These are phyloP conservation scores for Euproctis similis DNA, from an alignment of 2,888 invertebrate species.

Conservation along the genomic window DNA sequence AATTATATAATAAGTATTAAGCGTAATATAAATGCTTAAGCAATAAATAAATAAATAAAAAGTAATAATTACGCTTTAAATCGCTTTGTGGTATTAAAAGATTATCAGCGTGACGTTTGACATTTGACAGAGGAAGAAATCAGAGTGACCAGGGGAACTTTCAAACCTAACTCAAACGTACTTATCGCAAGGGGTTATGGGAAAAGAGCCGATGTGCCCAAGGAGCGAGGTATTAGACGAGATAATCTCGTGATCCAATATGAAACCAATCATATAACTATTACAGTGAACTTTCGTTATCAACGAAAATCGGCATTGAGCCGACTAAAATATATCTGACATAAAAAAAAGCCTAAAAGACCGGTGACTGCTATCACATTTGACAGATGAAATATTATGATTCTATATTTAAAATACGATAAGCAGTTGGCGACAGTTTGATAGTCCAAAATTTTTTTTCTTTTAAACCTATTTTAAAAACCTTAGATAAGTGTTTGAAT, in stretches of 20 bases:
- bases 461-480: too few relatives aligned
- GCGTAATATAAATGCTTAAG: slow-evolving; percentile 15
- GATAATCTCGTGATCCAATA: slow-evolving; percentile 27
- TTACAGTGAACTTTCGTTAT: slow-evolving; percentile 19
- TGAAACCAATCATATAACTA: slow-evolving; percentile 18
- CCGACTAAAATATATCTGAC: slow-evolving; percentile 15
- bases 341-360: slow-evolving; percentile 25
- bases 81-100: slow-evolving; percentile 16
- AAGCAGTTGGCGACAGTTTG: too few relatives aligned
- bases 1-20: slow-evolving; percentile 1
- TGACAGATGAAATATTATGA: too few relatives aligned
- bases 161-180: slow-evolving; percentile 56
- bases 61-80: slow-evolving; percentile 15
- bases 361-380: slow-evolving; percentile 16
- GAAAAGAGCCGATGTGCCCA: slow-evolving; percentile 28
- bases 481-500: too few relatives aligned
- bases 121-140: slow-evolving; percentile 59
- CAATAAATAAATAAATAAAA: slow-evolving; percentile 13
- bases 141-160: slow-evolving; percentile 54
- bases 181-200: slow-evolving; percentile 64
- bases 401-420: too few relatives aligned
- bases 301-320: slow-evolving; percentile 22
- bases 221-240: slow-evolving; percentile 29
- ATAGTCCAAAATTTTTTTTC: too few relatives aligned
- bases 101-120: slow-evolving; percentile 28